Evolutionary conservation across 2,797 vertebrate species (phyloP), one percentile per base, ranked within the genome.

Genomic region (Erethizon dorsatum): DNA sequence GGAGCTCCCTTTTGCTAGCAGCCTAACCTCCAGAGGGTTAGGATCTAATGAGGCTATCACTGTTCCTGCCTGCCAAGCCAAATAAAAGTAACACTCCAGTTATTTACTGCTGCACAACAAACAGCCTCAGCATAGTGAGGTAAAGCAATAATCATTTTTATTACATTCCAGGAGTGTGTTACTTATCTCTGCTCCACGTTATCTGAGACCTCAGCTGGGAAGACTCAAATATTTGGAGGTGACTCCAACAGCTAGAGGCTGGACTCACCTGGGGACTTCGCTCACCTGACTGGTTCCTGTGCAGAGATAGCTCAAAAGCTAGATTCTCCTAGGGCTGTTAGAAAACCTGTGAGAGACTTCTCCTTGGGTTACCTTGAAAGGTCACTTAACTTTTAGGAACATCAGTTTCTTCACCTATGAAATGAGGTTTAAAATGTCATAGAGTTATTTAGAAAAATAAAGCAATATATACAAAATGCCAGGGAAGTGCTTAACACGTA

Each of bases 341-440:
- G 78, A 79, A 52, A 90, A 54, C n/a, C 67, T 56, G 28, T 4
- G 6, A 14, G 37, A 95, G 18, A 15, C 12, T 5, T 61, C 28
- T 80, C n/a, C 14, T 0, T 69, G 63, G 22, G 41, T n/a, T n/a
- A 83, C 20, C 20, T 89, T 88, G 28, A 92, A 83, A 93, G 92
- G 28, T 87, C 80, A 91, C 8, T 91, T 92, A 50, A 86, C 41
- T 92, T 78, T 71, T 75, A 92, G 75, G 67, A 92, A 75, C 37
- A 80, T 67, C 22, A 69, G 61, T 86, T 88, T 73, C 28, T 77
- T 94, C 56, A 88, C 22, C 50, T 83, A 69, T 90, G 78, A 69
- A 94, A 85, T 13, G 63, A 94, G 26, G 37, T 85, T 91, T 94
- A 90, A 95, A 83, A 75, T 83, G 6, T 71, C 37, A 11, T 41